These are phyloP conservation scores for Labroides dimidiatus DNA, from an alignment of 2,797 vertebrate genomes.

Conservation along the genomic window DNA sequence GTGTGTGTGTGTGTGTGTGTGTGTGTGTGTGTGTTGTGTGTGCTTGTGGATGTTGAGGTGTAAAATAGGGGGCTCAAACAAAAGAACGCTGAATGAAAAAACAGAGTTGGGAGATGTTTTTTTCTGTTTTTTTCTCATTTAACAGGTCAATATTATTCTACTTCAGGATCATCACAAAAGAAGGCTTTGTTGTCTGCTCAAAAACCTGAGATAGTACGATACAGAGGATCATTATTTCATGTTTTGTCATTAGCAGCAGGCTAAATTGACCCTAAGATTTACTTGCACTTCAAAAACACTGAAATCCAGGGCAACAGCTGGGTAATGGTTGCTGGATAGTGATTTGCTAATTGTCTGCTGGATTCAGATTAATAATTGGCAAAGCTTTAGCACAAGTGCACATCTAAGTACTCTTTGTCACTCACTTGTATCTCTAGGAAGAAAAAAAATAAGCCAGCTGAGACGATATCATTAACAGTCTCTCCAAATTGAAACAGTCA, in stretches of 20 bases:
- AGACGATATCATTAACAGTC: slow-evolving; percentile 81
- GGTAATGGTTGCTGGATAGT: slow-evolving; percentile 49
- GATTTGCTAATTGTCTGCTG: slow-evolving; percentile 71
- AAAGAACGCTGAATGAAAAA: slow-evolving; percentile 28
- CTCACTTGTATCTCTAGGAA: slow-evolving; percentile 59
- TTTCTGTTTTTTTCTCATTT: slow-evolving; percentile 20
- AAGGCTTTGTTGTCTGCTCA: slow-evolving; percentile 22
- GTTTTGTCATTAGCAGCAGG: slow-evolving; percentile 53
- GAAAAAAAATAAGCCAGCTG: slow-evolving; percentile 38
- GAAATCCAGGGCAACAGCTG: slow-evolving; percentile 59
- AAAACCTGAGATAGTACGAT: slow-evolving; percentile 20
- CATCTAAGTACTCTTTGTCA: slow-evolving; percentile 69
- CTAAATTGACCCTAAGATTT: slow-evolving; percentile 62
- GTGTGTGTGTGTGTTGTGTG: slow-evolving; percentile 22
- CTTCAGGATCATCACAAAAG: slow-evolving; percentile 41
- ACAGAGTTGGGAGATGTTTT: slow-evolving; percentile 38
- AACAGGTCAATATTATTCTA: slow-evolving; percentile 49
- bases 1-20: slow-evolving; percentile 29
- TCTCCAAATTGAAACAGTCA: slow-evolving; percentile 83
- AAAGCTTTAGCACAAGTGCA: slow-evolving; percentile 69
- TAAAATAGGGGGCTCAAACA: slow-evolving; percentile 30
- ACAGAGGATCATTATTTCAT: slow-evolving; percentile 39
- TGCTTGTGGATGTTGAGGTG: no score
- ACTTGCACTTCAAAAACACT: slow-evolving; percentile 42
- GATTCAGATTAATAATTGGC: slow-evolving; percentile 73